Base-by-base conservation (phyloP, 2,888 invertebrate species). In the Tiliacea aurago region DNA sequence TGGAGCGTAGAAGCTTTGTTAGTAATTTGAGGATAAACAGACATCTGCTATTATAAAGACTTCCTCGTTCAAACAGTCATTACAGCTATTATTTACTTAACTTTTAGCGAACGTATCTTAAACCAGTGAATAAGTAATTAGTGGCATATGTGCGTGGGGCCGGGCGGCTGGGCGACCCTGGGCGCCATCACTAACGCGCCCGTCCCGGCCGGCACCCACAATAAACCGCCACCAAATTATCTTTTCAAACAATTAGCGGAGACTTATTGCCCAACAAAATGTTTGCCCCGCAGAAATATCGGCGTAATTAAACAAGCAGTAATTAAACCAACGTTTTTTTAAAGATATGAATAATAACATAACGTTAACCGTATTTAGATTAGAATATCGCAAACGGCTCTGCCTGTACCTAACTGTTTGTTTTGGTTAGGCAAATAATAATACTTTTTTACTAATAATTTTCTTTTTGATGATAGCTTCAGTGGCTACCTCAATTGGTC, bases 221-320 rank as follows among this genome's bases (percentile, higher is more conserved):
- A 94, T 94, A 94, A 93, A 94, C 93, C 93, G 90, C 89, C 91
- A 90, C 92, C 87, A 92, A 94, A 95, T 95, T 94, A 94, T 95
- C 93, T 95, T 94, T 94, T 93, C 92, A 93, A 94, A 95, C 94
- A 94, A 95, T 94, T 94, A 94, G 90, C 88, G 84, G 85, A 91
- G 93, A 93, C 91, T 93, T 93, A 94, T 93, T 92, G 92, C 92
- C 87, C 90, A 86, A 86, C 90, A 89, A 87, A 90, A 88, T 87
- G 87, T 86, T 87, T 83, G 81, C 78, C 82, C 80, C 63, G 73
- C 83, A 86, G 86, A 90, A 90, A 90, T 90, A 87, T 83, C 64
- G 76, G 81, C 43, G 86, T 84, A 86, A 85, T 87, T 86, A 87
- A 83, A 76, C 74, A 79, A 80, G 83, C 80, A 85, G 86, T 89